Conservation (phyloP, 2,888 invertebrate genomes). For the Trissonchulus latispiculum region DNA sequence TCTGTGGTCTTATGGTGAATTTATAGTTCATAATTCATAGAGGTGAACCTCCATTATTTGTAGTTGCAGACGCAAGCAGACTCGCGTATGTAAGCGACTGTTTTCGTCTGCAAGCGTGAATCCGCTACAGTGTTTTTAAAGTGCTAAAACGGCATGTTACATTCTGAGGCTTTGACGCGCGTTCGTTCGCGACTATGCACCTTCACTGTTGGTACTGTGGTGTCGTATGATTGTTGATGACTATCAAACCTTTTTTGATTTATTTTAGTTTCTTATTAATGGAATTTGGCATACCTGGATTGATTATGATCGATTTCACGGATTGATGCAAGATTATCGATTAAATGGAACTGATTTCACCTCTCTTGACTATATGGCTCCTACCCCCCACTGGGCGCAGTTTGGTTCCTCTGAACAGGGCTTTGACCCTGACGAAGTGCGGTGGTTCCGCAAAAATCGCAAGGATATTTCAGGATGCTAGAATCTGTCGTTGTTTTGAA, state of each 20-base stretch:
- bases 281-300: constrained; percentile 55
- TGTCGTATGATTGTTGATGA: too few species aligned
- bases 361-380: constrained; percentile 51
- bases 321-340: constrained; percentile 46
- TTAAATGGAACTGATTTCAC: constrained; percentile 46
- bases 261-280: constrained; percentile 48
- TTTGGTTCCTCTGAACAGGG: constrained; percentile 52
- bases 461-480: constrained; percentile 23
- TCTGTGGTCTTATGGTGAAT: too few species aligned
- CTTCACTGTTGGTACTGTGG: too few species aligned
- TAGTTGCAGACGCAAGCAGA: too few species aligned
- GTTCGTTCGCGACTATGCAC: too few species aligned
- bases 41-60: too few species aligned
- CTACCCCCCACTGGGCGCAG: constrained; percentile 53
- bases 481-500: not conserved
- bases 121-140: too few species aligned
- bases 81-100: too few species aligned
- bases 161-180: too few species aligned
- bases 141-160: too few species aligned
- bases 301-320: constrained; percentile 52
- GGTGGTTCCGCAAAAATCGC: constrained; percentile 32
- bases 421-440: constrained; percentile 53
- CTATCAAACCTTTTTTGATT: constrained; percentile 16
- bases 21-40: too few species aligned
- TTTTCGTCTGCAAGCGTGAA: too few species aligned